Base-by-base conservation (phyloP, 2,888 invertebrate species). In the Parnassius smintheus region DNA sequence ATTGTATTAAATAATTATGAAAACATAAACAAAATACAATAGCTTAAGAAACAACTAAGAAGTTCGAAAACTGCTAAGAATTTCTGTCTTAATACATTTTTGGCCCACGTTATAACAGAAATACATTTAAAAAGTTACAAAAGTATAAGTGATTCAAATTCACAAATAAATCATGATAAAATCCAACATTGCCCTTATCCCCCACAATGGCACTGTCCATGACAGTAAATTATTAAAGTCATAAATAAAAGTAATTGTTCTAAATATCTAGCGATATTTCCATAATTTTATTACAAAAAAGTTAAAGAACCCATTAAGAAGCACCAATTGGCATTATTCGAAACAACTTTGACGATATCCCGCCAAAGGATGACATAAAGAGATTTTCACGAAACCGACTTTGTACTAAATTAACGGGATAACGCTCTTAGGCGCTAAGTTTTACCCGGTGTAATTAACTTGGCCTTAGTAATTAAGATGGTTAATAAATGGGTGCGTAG, bases 391-490 rank as follows among this genome's bases (percentile, higher is more conserved):
- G 75, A 73, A 80, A 82, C 74, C 77, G 76, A 75, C 81, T 81
- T 76, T 69, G 70, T 78, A 81, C 77, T 82, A 88, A 88, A 88
- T 89, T 86, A 86, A 83, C 80, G 81, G 86, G 82, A 86, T 88
- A 83, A 80, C 78, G 81, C 83, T 85, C 83, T 85, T 82, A 85
- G 85, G 79, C 82, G 85, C 76, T 88, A 88, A 90, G 88, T 88
- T 89, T 87, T 85, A 80, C 83, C 80, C 80, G 71, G 74, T 81
- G 78, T 88, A 88, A 90, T 89, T 88, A 89, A 88, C 86, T 89
- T 83, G 82, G 86, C 82, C 88, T 84, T 82, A 83, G 89, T 87
- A 88, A 90, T 90, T 88, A 89, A 88, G 87, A 87, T 88, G 86
- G 85, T 88, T 90, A 86, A 88, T 91, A 88, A 88, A 89, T 88